Conservation (phyloP, 1,140 invertebrate species). For the Aphaenogaster ashmeadi region DNA sequence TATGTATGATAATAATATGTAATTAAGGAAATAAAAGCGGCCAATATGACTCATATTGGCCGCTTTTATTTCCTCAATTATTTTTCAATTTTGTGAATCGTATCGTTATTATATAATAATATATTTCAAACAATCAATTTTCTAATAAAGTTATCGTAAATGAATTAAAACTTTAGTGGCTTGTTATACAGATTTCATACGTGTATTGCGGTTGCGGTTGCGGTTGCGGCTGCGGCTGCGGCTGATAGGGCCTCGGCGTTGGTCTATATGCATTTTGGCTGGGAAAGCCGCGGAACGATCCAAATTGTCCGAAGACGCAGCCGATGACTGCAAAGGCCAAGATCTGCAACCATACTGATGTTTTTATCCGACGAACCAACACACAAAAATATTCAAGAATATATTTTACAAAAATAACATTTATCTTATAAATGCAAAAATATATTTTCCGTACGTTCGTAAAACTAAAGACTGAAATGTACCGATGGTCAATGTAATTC, state of each 20-base stretch:
- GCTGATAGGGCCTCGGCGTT: constrained; percentile 76
- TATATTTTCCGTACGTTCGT: neutral
- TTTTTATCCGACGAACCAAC: neutral
- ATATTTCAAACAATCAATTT: neutral
- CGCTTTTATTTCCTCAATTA: no score
- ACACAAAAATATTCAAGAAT: neutral
- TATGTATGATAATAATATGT: neutral
- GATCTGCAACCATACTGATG: constrained; percentile 78
- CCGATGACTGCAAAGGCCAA: constrained; percentile 78
- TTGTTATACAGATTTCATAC: constrained; percentile 61
- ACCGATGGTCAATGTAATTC: neutral
- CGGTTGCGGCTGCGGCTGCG: constrained; percentile 69
- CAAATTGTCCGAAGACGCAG: constrained; percentile 80
- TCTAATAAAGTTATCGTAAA: neutral
- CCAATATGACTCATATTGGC: no score
- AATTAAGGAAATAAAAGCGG: no score
- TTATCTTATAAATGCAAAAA: constrained; percentile 14
- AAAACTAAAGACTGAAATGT: neutral
- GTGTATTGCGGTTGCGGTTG: constrained; percentile 77
- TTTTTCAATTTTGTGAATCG: no score
- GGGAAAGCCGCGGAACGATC: constrained; percentile 76
- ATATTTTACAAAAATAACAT: constrained; percentile 11
- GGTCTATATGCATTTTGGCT: constrained; percentile 74
- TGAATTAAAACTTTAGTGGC: neutral
- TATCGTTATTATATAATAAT: neutral